These are phyloP conservation scores for Caenorhabditis imperialis DNA, from an alignment of 2,888 invertebrate species.

Conservation along the genomic window DNA sequence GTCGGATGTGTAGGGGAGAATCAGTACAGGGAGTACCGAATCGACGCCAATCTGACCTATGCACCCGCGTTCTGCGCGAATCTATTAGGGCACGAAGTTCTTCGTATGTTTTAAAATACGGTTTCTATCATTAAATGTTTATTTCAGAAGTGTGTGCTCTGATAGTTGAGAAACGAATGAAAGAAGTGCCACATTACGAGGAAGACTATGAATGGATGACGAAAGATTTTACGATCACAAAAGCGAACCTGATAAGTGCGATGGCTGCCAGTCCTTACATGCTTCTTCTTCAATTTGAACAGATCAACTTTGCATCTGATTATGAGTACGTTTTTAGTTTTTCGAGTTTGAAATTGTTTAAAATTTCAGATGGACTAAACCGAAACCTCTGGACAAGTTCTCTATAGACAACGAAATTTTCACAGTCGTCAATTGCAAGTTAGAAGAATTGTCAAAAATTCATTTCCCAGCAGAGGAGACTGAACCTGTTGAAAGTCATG, in stretches of 20 bases:
- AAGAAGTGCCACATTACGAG: background rate
- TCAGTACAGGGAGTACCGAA: conserved; percentile 3
- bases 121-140: background rate
- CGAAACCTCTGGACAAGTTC: background rate
- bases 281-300: background rate
- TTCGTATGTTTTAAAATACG: background rate
- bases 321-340: background rate
- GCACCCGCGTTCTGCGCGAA: background rate
- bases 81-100: too few relatives aligned
- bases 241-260: background rate
- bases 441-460: background rate
- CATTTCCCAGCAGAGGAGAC: background rate
- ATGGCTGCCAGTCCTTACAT: background rate
- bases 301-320: background rate
- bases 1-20: background rate
- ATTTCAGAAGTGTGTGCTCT: background rate
- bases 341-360: background rate
- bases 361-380: conserved; percentile 6
- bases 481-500: too few relatives aligned
- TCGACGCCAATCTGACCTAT: background rate
- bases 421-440: background rate
- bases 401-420: background rate
- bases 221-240: background rate
- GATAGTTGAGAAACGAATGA: background rate
- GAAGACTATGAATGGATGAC: background rate